Conservation (phyloP, 2,888 invertebrate genomes). For the Spodoptera exigua region DNA sequence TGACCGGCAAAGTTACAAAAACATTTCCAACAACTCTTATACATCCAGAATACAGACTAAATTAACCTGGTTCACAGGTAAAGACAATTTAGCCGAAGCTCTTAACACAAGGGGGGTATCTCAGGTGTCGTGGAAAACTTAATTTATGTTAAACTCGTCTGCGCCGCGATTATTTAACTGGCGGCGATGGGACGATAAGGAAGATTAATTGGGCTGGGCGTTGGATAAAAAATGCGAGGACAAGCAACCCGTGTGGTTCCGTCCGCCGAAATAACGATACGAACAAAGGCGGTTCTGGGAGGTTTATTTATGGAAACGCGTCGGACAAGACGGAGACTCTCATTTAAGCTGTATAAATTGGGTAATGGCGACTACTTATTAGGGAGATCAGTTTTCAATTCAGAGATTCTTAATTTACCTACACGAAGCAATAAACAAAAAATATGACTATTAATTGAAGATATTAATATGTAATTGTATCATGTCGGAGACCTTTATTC, state of each 20-base stretch:
- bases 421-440: neutral
- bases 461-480: constrained; percentile 14
- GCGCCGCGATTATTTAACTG: constrained; percentile 85
- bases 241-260: constrained; percentile 80
- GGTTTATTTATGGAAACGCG: constrained; percentile 60
- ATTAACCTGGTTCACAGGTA: constrained; percentile 40
- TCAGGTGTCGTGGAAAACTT: constrained; percentile 88
- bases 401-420: neutral
- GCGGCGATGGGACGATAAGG: constrained; percentile 83
- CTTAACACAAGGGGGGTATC: constrained; percentile 83
- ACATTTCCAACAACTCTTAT: constrained; percentile 38
- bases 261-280: constrained; percentile 61
- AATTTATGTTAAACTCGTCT: constrained; percentile 89
- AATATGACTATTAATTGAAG: neutral
- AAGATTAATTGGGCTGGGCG: constrained; percentile 84
- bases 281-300: constrained; percentile 59
- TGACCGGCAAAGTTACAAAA: constrained; percentile 58
- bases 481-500: constrained; percentile 21
- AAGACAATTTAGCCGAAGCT: constrained; percentile 57
- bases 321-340: constrained; percentile 45
- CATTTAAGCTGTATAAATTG: constrained; percentile 52
- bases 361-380: constrained; percentile 41
- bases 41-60: constrained; percentile 49
- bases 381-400: constrained; percentile 20
- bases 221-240: constrained; percentile 75